Evolutionary conservation across 2,888 invertebrate genomes (phyloP), one percentile per base, ranked within the genome.

Genomic region (Selenia dentaria): DNA sequence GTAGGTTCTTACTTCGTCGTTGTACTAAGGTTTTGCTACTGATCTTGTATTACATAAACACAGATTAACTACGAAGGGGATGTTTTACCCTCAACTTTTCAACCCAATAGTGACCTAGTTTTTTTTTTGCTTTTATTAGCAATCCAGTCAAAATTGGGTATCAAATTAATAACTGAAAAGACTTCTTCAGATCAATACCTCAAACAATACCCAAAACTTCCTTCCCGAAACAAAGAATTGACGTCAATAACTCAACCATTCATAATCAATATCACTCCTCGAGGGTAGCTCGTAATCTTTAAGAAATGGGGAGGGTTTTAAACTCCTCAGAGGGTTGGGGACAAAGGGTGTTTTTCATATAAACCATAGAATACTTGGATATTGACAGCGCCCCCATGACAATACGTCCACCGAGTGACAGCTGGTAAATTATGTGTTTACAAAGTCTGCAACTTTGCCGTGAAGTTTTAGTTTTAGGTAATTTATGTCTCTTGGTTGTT

Each of bases 341-440:
- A 58, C 53, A 59, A 56, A 37, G 37, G 42, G 55, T 70, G 65
- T 72, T 74, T 74, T 74, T 64, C 69, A 60, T 67, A 63, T 59
- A 54, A 45, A 42, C 54, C 40, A 26, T 36, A 14, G 22, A 32
- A 33, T 13, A 22, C 20, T 32, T 18, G 24, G 35, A 20, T 40
- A 46, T 46, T 40, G 46, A 46, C 46, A 46, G 45, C 22, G 8
- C 54, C 50, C 52, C 40, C 22, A 1, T 31, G 34, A 51, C 56
- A 56, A 53, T 50, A 31, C 31, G 37, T 39, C 36, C 32, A 18
- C 12, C 41, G 40, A 51, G 11, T 60, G 62, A 59, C 62, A 59
- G 54, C 48, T 36, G 11, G 50, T 61, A 57, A 63, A 51, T 58
- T 61, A 63, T 63, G 61, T 61, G 59, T 59, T 59, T 59, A 42